A percentile compares a stretch with the other conserved stretches of the same genome.
Evolutionary conservation across 2,797 vertebrate genomes (phyloP).

Genomic region (Ptychobarbus kaznakovi): DNA sequence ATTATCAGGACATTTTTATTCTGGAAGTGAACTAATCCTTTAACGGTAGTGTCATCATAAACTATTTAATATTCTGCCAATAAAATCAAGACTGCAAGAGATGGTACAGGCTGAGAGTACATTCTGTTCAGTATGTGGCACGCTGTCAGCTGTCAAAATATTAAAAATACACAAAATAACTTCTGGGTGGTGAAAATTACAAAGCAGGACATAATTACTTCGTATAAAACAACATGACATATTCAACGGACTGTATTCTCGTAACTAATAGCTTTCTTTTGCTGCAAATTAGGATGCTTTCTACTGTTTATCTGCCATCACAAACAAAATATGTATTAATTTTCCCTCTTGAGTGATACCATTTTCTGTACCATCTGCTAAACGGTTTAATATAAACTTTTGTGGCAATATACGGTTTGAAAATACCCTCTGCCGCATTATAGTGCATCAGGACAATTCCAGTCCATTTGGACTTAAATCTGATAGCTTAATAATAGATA

Average conservation of each 20-base stretch:
- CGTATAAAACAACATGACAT: not conserved
- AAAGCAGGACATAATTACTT: not conserved
- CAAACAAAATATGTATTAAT: not conserved
- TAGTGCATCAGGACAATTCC: not conserved
- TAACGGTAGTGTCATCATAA: not conserved
- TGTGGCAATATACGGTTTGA: not conserved
- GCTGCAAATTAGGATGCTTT: not conserved
- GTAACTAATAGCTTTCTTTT: not conserved
- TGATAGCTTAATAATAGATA: conserved; percentile 1
- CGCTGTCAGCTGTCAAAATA: not conserved
- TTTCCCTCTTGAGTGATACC: not conserved
- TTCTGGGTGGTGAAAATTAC: not conserved
- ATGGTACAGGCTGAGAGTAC: not conserved
- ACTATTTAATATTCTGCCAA: not conserved
- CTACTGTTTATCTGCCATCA: conserved; percentile 18
- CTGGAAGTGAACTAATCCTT: not conserved
- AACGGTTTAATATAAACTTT: not conserved
- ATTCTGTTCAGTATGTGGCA: not conserved
- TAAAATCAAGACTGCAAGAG: not conserved
- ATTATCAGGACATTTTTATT: too few species aligned
- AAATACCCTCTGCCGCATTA: not conserved
- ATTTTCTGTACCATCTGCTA: not conserved
- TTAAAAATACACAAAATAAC: conserved; percentile 1
- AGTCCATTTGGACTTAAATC: not conserved
- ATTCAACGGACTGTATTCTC: conserved; percentile 1